A percentile compares a stretch with the other conserved stretches of the same genome.
phyloP scores from a whole-genome alignment of 2,797 vertebrate species.

The Argya squamiceps region DNA sequence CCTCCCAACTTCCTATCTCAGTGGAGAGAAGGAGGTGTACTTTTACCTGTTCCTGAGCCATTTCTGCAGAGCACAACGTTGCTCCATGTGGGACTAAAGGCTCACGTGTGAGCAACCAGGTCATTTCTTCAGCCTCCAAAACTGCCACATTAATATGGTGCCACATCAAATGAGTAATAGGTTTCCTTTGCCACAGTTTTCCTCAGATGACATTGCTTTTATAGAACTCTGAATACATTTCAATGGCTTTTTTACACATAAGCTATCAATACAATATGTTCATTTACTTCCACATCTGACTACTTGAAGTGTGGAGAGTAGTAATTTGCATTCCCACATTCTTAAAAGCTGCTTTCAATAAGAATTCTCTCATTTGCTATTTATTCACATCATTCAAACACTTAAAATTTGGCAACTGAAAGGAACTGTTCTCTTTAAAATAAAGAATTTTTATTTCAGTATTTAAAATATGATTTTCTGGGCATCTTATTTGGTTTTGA shows the following conservation, averaged over 20 bases:
- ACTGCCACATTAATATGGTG: not conserved
- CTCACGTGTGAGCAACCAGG: not conserved
- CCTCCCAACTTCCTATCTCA: not conserved
- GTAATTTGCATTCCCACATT: not conserved
- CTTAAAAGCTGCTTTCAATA: not conserved
- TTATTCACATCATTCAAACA: not conserved
- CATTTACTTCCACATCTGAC: not conserved
- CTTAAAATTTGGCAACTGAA: not conserved
- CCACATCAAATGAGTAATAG: not conserved
- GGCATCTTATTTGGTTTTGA: not conserved
- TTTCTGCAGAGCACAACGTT: not conserved
- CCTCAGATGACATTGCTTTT: not conserved
- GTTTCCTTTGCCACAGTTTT: conserved; percentile 11
- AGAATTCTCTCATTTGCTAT: not conserved
- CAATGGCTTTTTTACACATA: conserved; percentile 4
- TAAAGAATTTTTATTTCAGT: not conserved
- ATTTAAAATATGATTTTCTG: not conserved
- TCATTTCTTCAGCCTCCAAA: not conserved
- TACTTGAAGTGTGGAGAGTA: not conserved
- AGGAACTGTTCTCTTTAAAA: not conserved
- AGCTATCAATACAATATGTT: conserved; percentile 10
- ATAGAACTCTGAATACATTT: not conserved
- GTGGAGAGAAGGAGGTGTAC: not conserved
- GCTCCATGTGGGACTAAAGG: not conserved
- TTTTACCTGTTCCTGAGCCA: not conserved